Base-by-base conservation (phyloP, 64 coral and sea anemone genomes). In the Pocillopora verrucosa region DNA sequence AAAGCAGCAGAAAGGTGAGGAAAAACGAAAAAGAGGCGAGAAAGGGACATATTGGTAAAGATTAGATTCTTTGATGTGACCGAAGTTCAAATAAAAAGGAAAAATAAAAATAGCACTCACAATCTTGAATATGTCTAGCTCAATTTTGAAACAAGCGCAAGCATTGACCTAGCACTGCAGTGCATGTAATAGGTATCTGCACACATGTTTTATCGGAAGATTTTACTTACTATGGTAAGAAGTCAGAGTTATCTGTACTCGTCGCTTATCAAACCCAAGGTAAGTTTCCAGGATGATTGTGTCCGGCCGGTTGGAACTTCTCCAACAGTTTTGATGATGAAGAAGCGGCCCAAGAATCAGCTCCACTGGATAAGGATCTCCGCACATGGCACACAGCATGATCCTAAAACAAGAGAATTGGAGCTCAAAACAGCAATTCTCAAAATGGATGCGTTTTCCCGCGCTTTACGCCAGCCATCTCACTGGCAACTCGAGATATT, bases 371-470 rank as follows among this genome's bases (percentile, higher is more conserved):
- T 95, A 99, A 26, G 97, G 94, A 34, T 99, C 97, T 14, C 91
- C 93, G 75, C 97, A 99, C 90, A 95, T 99, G 41, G 97, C 97
- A 91, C 93, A 95, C 10, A 99, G 86, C 93, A 99, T 88, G 73
- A 99, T 99, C 61, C 97, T 99, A 34, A 69, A 72, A 34, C 72
- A 78, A 58, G 2, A 63, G 61, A 4, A 51, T 51, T 51, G 41
- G 41, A 51, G 41, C 41, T 41, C 9, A 76, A 15, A 51, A 65
- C 7, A 72, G 2, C 22, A 84, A 34, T 16, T 59, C 36, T 20
- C 41, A 51, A 51, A 51, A 3, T 51, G 41, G 41, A 0, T 51
- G 41, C 7, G 41, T 30, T 30, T 30, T 30, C 30, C 30, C 30
- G 30, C 30, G 30, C 30, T 30, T 30, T 30, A 30, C 30, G 30